Evolutionary conservation across 1,140 invertebrate species (phyloP).

Genomic region (Heliconius hewitsoni): DNA sequence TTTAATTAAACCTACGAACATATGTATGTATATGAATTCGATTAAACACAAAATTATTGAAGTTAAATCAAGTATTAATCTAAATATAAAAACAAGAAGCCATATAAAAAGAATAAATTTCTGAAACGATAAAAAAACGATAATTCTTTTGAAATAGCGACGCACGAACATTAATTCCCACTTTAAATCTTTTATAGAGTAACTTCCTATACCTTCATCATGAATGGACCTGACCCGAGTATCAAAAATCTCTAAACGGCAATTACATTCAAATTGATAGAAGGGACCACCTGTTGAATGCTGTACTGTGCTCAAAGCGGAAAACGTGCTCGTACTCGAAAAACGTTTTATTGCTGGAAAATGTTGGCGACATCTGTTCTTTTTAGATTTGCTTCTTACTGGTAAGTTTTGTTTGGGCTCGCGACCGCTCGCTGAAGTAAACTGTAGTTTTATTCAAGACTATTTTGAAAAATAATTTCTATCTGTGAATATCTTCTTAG

Average conservation of each 20-base stretch:
- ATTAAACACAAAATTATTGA: not conserved
- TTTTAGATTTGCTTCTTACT: conserved; percentile 58
- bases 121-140: not conserved
- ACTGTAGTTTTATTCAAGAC: conserved; percentile 19
- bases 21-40: not conserved
- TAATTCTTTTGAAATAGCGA: not conserved
- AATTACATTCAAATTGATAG: conserved; percentile 71
- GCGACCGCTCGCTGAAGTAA: not conserved
- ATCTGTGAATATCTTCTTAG: conserved; percentile 19
- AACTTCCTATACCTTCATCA: conserved; percentile 44
- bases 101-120: not conserved
- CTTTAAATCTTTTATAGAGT: conserved; percentile 32
- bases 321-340: conserved; percentile 56
- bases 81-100: not conserved
- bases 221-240: conserved; percentile 42
- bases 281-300: conserved; percentile 73
- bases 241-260: conserved; percentile 54
- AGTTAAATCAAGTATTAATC: not conserved
- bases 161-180: conserved; percentile 1
- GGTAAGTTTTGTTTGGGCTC: conserved; percentile 52
- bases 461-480: conserved; percentile 27
- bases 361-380: conserved; percentile 69
- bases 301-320: conserved; percentile 46
- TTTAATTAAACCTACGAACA: no score
- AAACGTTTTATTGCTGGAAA: conserved; percentile 74